Evolutionary conservation across 2,888 invertebrate genomes (phyloP), one percentile per base, ranked within the genome.

Genomic region (Eumerus sabulonum): DNA sequence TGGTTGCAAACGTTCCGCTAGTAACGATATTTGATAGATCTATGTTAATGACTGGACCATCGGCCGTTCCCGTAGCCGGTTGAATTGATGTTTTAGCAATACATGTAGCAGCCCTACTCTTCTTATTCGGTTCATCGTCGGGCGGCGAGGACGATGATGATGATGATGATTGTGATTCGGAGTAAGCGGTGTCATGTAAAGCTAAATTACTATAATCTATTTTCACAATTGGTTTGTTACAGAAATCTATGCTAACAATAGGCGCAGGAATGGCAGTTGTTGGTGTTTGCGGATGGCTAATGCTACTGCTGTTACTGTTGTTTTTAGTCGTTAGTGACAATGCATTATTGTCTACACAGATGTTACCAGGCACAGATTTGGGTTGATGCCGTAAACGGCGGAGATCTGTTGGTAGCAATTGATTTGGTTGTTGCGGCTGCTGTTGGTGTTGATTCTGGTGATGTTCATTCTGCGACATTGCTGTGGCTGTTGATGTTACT

Each of bases 201-300:
- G 84, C 84, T 64, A 88, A 84, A 82, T 88, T 87, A 84, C 88
- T 89, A 83, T 89, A 89, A 82, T 89, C 88, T 82, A 89, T 89
- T 85, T 89, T 89, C 44, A 89, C 87, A 64, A 88, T 82, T 66
- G 89, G 89, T 72, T 87, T 87, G 74, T 84, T 87, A 82, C 83
- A 85, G 40, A 87, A 85, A 72, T 88, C 88, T 73, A 85, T 85
- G 82, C 84, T 87, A 82, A 88, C 85, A 82, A 89, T 86, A 13
- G 88, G 85, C 79, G 87, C 85, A 83, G 86, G 88, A 84, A 87
- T 86, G 85, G 85, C 85, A 84, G 85, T 84, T 68, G 85, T 84
- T 82, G 82, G 82, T 38, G 63, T 60, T 50, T 70, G 53, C 62
- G 35, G 54, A 48, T 64, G 54, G 47, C 62, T 70, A 17, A n/a